A percentile compares a stretch with the other conserved stretches of the same genome.
These are phyloP conservation scores for Linyphia triangularis DNA, from an alignment of 2,888 invertebrate species.

Conservation along the genomic window DNA sequence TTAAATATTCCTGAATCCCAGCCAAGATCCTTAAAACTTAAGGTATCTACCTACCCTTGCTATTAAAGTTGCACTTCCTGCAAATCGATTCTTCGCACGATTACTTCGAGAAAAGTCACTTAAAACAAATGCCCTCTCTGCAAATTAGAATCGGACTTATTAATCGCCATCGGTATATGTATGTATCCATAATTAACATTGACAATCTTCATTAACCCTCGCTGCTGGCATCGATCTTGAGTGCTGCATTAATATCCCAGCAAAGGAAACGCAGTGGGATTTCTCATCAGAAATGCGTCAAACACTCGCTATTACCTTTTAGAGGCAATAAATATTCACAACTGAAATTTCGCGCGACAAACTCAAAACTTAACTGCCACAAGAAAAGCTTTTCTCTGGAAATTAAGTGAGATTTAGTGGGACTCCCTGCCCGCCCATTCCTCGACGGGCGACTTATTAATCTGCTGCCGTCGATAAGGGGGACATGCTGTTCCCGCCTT, in stretches of 20 bases:
- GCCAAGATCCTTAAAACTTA: not conserved
- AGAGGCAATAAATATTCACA: constrained; percentile 17
- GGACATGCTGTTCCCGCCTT: constrained; percentile 43
- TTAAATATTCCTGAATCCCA: not conserved
- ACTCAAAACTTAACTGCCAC: constrained; percentile 4
- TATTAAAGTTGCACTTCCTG: not conserved
- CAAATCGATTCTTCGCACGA: not conserved
- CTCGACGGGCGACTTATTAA: constrained; percentile 40
- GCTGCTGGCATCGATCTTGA: not conserved
- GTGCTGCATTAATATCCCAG: not conserved
- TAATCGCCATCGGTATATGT: not conserved
- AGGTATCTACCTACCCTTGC: no score
- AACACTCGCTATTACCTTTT: not conserved
- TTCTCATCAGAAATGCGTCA: constrained; percentile 23
- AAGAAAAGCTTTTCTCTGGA: constrained; percentile 27
- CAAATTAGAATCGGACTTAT: constrained; percentile 20
- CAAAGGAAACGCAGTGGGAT: not conserved
- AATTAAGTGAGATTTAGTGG: constrained; percentile 51
- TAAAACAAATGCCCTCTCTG: not conserved
- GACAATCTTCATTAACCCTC: constrained; percentile 24
- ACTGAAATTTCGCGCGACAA: not conserved
- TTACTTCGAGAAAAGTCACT: not conserved
- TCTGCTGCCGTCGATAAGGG: constrained; percentile 23
- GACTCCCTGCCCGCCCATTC: not conserved
- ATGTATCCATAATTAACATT: not conserved